Percentiles rank a stretch among this genome's conserved stretches.
Evolutionary conservation across 2,888 invertebrate genomes (phyloP).

Genomic region (Pherbina coryleti): DNA sequence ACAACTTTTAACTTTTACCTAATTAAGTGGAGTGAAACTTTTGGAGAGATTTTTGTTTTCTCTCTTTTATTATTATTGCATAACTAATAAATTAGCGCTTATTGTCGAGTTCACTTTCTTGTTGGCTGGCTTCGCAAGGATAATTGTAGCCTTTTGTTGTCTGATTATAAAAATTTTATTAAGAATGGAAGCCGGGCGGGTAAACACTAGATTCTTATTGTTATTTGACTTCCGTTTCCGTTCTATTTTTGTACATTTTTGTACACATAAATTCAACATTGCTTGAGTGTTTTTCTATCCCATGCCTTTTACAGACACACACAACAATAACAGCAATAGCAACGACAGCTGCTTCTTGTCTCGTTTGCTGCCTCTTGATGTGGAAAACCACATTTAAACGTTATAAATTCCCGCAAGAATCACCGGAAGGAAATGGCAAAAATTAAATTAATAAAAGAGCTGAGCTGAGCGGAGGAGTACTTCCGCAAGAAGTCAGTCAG

Average conservation of each 20-base stretch:
- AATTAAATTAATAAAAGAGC: slow-evolving; percentile 27
- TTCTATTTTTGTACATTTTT: background rate
- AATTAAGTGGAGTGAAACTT: too few species aligned
- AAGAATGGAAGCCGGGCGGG: background rate
- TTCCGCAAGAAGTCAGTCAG: background rate
- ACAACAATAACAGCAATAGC: background rate
- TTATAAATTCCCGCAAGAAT: slow-evolving; percentile 23
- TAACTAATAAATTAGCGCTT: too few species aligned
- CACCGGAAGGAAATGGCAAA: slow-evolving; percentile 28
- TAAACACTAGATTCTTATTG: background rate
- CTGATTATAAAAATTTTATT: too few species aligned
- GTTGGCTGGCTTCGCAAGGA: too few species aligned
- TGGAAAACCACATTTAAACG: slow-evolving; percentile 16
- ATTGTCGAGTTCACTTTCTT: too few species aligned
- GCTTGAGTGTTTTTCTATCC: background rate
- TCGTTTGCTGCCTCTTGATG: background rate
- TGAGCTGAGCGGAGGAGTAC: background rate
- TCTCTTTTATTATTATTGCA: too few species aligned
- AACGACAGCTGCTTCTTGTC: background rate
- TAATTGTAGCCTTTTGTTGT: too few species aligned
- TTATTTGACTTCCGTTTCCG: slow-evolving; percentile 24
- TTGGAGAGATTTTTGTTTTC: too few species aligned
- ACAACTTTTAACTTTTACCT: too few species aligned
- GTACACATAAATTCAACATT: background rate
- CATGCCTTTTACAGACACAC: background rate